Conservation (phyloP, 2,888 invertebrate genomes). For the Trachelus troglodyta region DNA sequence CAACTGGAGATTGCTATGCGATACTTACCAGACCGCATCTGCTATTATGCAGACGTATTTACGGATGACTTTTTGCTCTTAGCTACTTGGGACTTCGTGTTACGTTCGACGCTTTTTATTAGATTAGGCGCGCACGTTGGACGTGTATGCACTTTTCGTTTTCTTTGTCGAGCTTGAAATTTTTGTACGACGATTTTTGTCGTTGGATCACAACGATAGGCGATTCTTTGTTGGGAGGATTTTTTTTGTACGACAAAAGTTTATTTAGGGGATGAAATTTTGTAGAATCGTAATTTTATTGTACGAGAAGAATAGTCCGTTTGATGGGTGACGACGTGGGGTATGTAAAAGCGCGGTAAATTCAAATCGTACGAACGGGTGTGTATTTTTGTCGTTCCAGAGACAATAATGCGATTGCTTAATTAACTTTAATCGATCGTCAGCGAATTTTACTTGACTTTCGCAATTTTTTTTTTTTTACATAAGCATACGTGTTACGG, state of each 20-base stretch:
- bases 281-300: too few species aligned
- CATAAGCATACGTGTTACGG: background rate
- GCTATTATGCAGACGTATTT: background rate
- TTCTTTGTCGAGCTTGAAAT: background rate
- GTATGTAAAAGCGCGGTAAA: too few species aligned
- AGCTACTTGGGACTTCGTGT: background rate
- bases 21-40: slow-evolving; percentile 34
- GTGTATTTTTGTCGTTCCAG: background rate
- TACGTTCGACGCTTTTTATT: background rate
- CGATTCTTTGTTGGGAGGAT: too few species aligned
- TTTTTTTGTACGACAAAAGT: background rate
- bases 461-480: background rate
- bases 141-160: background rate
- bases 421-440: background rate
- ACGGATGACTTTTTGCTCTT: background rate
- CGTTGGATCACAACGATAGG: too few species aligned
- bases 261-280: background rate
- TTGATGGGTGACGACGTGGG: too few species aligned
- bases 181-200: too few species aligned
- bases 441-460: background rate
- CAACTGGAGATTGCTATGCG: slow-evolving; percentile 55
- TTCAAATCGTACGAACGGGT: background rate
- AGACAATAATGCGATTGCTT: background rate
- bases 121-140: background rate
- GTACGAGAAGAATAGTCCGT: too few species aligned